phyloP scores from a whole-genome alignment of 2,113 vertebrate genomes.

The Candoia aspera region DNA sequence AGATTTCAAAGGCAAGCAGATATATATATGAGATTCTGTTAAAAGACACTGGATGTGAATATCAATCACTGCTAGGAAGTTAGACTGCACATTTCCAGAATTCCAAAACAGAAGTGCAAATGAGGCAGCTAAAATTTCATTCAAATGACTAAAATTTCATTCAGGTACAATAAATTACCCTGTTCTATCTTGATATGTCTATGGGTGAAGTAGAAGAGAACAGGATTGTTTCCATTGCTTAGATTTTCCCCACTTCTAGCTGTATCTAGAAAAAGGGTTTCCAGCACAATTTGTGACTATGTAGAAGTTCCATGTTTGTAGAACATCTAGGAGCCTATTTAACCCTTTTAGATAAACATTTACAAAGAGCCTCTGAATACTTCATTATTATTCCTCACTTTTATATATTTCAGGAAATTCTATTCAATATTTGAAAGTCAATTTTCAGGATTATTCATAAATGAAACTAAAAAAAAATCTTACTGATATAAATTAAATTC shows the following conservation, averaged over 20 bases:
- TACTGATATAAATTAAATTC: not conserved
- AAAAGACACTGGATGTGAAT: not conserved
- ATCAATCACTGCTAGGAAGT: not conserved
- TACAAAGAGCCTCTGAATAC: not conserved
- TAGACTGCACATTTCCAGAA: not conserved
- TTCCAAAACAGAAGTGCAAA: not conserved
- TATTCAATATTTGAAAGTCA: not conserved
- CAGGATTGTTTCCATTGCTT: not conserved
- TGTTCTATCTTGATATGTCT: not conserved
- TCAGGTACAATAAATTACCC: not conserved
- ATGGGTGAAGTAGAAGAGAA: not conserved
- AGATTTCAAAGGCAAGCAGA: not conserved
- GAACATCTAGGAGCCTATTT: not conserved
- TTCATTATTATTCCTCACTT: not conserved
- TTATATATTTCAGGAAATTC: not conserved
- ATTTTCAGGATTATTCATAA: not conserved
- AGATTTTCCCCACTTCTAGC: not conserved
- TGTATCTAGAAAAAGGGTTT: not conserved
- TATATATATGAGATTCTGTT: conserved; percentile 14
- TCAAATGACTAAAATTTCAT: not conserved
- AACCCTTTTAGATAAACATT: not conserved
- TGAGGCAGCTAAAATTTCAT: not conserved
- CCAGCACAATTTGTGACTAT: not conserved
- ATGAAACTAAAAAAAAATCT: not conserved
- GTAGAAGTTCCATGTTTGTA: not conserved